Evolutionary conservation across 2,888 invertebrate species (phyloP).

Genomic region (Pyrocoelia pectoralis): DNA sequence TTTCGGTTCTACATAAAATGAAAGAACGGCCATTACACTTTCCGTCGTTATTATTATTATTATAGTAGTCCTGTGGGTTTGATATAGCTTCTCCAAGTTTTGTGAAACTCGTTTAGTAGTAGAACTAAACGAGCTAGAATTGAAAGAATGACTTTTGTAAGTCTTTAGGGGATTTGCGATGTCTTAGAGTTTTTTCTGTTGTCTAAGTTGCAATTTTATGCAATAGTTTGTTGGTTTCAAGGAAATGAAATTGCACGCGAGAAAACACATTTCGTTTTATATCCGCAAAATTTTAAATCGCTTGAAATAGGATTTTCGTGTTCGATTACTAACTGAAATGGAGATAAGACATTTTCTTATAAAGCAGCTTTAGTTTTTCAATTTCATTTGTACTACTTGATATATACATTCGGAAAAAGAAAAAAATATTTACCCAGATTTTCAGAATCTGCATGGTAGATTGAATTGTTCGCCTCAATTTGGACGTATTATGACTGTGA

Average conservation of each 20-base stretch:
- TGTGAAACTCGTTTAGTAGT: conserved; percentile 29
- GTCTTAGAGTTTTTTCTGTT: conserved; percentile 6
- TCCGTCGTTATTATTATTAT: conserved; percentile 30
- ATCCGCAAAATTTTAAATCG: not conserved
- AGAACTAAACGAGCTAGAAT: conserved; percentile 32
- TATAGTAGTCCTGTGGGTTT: conserved; percentile 30
- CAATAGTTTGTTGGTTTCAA: conserved; percentile 4
- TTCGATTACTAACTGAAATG: too few relatives aligned
- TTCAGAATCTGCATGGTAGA: too few relatives aligned
- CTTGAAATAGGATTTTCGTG: not conserved
- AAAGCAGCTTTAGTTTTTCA: too few relatives aligned
- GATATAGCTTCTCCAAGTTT: conserved; percentile 30
- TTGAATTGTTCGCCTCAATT: too few relatives aligned
- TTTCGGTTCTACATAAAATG: conserved; percentile 27
- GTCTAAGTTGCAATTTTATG: conserved; percentile 17
- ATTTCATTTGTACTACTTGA: too few relatives aligned
- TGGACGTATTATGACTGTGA: too few relatives aligned
- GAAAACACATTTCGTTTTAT: not conserved
- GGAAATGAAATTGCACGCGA: not conserved
- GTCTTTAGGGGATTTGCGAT: conserved; percentile 22
- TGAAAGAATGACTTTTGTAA: conserved; percentile 31
- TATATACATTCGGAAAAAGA: too few relatives aligned
- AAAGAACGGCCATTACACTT: conserved; percentile 23
- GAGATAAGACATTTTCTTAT: too few relatives aligned
- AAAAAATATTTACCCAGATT: too few relatives aligned